A percentile compares a stretch with the other conserved stretches of the same genome.
These are phyloP conservation scores for Oreochromis mossambicus DNA, from an alignment of 2,797 vertebrate genomes.

Conservation along the genomic window DNA sequence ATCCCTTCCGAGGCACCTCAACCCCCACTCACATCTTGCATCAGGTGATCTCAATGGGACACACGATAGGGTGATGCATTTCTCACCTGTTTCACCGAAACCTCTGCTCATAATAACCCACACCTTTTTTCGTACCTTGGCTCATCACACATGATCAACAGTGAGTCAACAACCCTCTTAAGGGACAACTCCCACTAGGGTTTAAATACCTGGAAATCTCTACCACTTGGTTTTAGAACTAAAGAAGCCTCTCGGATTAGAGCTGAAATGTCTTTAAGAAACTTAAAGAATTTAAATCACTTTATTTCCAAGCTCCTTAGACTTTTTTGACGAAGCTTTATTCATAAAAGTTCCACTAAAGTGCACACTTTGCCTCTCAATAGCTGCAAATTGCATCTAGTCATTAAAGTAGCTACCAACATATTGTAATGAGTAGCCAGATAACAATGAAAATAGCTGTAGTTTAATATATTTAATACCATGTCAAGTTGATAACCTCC, in stretches of 20 bases:
- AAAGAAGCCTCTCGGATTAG: not conserved
- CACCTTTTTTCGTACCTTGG: accelerated
- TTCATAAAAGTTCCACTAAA: not conserved
- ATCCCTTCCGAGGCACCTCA: not conserved
- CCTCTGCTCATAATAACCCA: not conserved
- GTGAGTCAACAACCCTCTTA: not conserved
- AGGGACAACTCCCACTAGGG: not conserved
- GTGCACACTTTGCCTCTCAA: accelerated
- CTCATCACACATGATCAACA: not conserved
- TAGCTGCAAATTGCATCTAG: not conserved
- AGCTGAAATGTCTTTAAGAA: not conserved
- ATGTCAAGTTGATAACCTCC: not conserved
- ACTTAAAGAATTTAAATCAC: not conserved
- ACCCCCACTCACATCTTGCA: not conserved
- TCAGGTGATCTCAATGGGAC: not conserved
- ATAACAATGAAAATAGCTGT: not conserved
- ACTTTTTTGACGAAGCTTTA: not conserved
- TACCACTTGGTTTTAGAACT: not conserved
- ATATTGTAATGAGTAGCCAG: not conserved
- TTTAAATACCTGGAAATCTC: not conserved
- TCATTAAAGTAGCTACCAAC: not conserved
- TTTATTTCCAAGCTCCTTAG: not conserved
- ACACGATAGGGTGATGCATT: not conserved
- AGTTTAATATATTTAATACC: not conserved
- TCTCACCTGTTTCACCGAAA: not conserved